Evolutionary conservation across 2,113 vertebrate species (phyloP), one percentile per base, ranked within the genome.

Genomic region (Vombatus ursinus): DNA sequence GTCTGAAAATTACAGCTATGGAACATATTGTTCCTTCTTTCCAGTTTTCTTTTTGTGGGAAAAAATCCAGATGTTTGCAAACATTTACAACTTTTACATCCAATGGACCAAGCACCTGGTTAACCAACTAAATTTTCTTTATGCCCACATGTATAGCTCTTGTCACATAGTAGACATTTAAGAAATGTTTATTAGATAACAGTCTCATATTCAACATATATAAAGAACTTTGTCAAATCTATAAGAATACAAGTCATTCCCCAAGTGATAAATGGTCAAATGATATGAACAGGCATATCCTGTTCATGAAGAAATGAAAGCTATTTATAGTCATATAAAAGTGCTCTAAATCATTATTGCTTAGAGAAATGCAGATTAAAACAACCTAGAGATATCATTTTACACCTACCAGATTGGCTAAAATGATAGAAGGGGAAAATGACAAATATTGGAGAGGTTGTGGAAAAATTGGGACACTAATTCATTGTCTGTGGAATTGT

Each of bases 21-120:
- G 31, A 96, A 93, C 92, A 48, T 96, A 28, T 96, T 94, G 94
- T 94, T 77, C 10, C 54, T 5, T 90, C 22, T 90, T 48, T 37
- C 19, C 11, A 31, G 0, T 91, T 93, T 95, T 22, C 37, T 84
- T 84, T 84, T 44, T 68, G 9, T 61, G 57, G 68, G 68, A 8
- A 84, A 84, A 84, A 44, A 44, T 44, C 19, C 19, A 44, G 68
- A 84, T 84, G 19, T 44, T 84, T 84, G n/a, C 19, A 84, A 44
- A 44, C 7, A 44, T 44, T 84, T 84, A 19, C n/a, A 44, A 44
- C 16, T 44, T 84, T 84, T 44, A 44, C n/a, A 84, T 23, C 12
- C 37, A 77, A 6, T 77, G 10, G 37, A 31, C 12, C 4, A 19
- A 77, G 11, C 4, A n/a, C 61, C 14, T 19, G 31, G 61, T n/a